Percentiles rank a stretch among this genome's conserved stretches.
Conservation (phyloP, 2,113 vertebrate species). For the Platysternon megacephalum region DNA sequence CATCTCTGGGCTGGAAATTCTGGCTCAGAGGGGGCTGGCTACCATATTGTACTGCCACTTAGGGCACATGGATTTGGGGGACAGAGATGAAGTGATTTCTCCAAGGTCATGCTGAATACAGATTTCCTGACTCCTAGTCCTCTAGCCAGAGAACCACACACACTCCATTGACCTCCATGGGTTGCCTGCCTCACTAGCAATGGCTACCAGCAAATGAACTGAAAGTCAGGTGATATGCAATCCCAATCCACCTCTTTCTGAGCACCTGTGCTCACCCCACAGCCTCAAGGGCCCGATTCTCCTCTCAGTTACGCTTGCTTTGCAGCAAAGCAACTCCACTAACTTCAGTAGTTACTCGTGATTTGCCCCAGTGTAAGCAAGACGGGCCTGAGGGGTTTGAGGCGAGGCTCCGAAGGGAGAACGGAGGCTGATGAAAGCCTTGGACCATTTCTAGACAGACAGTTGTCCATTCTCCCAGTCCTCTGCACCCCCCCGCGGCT, state of each 20-base stretch:
- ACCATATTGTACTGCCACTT: background rate
- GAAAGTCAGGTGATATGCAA: background rate
- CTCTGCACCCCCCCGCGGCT: background rate
- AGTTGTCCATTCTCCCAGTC: background rate
- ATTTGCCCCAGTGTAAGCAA: background rate
- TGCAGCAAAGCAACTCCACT: background rate
- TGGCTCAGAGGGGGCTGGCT: background rate
- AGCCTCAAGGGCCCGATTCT: background rate
- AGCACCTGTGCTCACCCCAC: background rate
- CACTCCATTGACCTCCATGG: background rate
- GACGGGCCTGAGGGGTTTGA: background rate
- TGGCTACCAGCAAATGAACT: background rate
- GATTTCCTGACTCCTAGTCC: background rate
- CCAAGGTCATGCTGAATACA: background rate
- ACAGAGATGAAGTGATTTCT: background rate
- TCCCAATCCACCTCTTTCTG: background rate
- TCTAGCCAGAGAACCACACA: background rate
- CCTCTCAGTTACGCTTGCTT: background rate
- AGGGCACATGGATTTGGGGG: background rate
- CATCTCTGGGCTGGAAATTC: background rate
- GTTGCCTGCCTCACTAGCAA: background rate
- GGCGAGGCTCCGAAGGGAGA: background rate
- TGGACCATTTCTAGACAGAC: background rate
- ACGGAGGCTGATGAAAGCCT: background rate
- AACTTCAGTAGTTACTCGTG: background rate